These are phyloP conservation scores for Linnaemya tessellans DNA, from an alignment of 2,888 invertebrate genomes.

Conservation along the genomic window DNA sequence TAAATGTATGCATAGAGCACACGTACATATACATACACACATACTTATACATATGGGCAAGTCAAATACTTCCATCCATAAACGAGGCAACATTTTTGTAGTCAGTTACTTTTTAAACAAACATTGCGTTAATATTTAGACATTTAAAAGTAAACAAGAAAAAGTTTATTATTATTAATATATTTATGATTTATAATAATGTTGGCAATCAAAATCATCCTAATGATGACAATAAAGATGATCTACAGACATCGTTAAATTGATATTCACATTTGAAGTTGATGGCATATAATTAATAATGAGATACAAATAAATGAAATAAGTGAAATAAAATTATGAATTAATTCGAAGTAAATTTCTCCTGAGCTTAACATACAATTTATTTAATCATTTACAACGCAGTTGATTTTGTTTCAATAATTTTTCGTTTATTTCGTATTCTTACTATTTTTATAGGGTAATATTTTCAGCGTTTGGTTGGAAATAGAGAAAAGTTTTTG, in stretches of 20 bases:
- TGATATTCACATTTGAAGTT: slow-evolving; percentile 17
- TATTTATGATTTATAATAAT: neutral
- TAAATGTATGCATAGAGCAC: too few species aligned
- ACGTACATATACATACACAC: neutral
- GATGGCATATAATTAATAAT: slow-evolving; percentile 6
- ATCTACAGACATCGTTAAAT: neutral
- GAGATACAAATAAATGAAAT: slow-evolving; percentile 1
- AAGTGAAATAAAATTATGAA: slow-evolving; percentile 1
- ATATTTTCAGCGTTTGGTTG: neutral
- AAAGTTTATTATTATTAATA: neutral
- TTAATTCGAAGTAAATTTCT: slow-evolving; percentile 27
- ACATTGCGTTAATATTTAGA: slow-evolving; percentile 34
- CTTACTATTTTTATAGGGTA: neutral
- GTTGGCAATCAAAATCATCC: slow-evolving; percentile 19
- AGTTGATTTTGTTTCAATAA: slow-evolving; percentile 9
- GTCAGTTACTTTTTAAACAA: slow-evolving; percentile 25
- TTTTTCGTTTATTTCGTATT: neutral
- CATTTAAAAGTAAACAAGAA: slow-evolving; percentile 14
- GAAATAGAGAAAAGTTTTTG: neutral
- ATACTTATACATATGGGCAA: too few species aligned
- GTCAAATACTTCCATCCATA: neutral
- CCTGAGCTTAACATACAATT: slow-evolving; percentile 6
- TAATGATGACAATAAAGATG: slow-evolving; percentile 22
- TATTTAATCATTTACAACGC: slow-evolving; percentile 34
- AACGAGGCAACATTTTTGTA: neutral